Conservation (phyloP, 2,888 invertebrate genomes). For the Euzophera pinguis region DNA sequence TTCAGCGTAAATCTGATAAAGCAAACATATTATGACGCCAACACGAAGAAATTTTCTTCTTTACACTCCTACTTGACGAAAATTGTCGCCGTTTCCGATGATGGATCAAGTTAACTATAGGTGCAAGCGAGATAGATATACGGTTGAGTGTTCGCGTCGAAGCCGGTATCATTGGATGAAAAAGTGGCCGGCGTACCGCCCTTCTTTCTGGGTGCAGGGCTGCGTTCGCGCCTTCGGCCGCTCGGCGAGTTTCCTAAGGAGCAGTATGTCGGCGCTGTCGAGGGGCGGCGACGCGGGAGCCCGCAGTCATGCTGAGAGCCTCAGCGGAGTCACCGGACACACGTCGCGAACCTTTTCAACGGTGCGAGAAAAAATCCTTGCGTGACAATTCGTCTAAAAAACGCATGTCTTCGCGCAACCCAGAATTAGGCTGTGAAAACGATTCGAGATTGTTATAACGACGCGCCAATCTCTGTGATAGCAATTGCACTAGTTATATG, state of each 20-base stretch:
- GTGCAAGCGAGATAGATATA: constrained; percentile 44
- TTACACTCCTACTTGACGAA: constrained; percentile 28
- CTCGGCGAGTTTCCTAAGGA: constrained; percentile 67
- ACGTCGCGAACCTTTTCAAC: constrained; percentile 69
- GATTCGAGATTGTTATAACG: constrained; percentile 58
- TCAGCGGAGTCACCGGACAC: constrained; percentile 74
- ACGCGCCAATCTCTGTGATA: constrained; percentile 67
- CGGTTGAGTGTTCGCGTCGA: constrained; percentile 26
- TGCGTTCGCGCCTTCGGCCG: constrained; percentile 64
- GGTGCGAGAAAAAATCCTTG: constrained; percentile 63
- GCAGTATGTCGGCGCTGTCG: constrained; percentile 70
- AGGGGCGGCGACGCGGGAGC: constrained; percentile 77
- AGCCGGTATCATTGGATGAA: constrained; percentile 61
- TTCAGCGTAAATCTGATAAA: constrained; percentile 79
- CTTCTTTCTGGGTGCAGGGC: constrained; percentile 56
- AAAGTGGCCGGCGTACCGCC: constrained; percentile 67
- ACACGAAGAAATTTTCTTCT: constrained; percentile 73
- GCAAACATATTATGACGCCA: constrained; percentile 72
- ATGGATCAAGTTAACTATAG: not conserved
- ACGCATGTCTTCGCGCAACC: constrained; percentile 46
- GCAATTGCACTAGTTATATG: constrained; percentile 51
- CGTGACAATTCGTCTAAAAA: constrained; percentile 61
- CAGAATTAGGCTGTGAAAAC: constrained; percentile 39
- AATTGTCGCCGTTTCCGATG: constrained; percentile 6
- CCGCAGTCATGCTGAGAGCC: constrained; percentile 78